phyloP scores from a whole-genome alignment of 2,113 vertebrate species.

The Amblyornis subalaris region DNA sequence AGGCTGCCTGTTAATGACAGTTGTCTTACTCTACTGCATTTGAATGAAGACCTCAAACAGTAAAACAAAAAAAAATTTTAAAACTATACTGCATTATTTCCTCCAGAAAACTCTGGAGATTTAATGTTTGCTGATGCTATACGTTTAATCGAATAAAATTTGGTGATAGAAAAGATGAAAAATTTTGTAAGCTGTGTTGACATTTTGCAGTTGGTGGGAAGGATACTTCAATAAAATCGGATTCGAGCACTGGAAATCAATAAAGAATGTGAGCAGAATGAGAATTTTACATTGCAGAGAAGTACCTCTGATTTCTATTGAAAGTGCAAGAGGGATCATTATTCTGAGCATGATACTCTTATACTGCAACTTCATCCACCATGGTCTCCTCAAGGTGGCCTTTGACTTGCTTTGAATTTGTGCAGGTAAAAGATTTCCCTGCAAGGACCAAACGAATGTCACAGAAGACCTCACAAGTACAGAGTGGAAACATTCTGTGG shows the following conservation, averaged over 20 bases:
- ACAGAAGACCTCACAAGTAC: background rate
- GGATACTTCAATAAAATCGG: conserved; percentile 59
- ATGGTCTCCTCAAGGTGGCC: conserved; percentile 22
- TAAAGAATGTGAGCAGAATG: conserved; percentile 58
- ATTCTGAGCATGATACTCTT: conserved; percentile 50
- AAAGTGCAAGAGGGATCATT: conserved; percentile 50
- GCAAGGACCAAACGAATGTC: background rate
- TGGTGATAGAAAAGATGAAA: conserved; percentile 22
- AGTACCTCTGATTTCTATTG: conserved; percentile 39
- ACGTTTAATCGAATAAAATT: conserved; percentile 31
- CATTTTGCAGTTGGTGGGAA: conserved; percentile 60
- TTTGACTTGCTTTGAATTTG: conserved; percentile 16
- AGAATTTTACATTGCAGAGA: conserved; percentile 43
- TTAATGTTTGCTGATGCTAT: background rate
- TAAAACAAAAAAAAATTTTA: background rate
- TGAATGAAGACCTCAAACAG: background rate
- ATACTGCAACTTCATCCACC: conserved; percentile 11
- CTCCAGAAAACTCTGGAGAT: background rate
- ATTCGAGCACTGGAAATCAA: conserved; percentile 61
- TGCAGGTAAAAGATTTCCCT: background rate
- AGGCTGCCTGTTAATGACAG: background rate
- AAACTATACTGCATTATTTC: background rate
- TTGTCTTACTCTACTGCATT: conserved; percentile 15
- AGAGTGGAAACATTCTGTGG: background rate
- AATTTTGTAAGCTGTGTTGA: conserved; percentile 64